A percentile compares a stretch with the other conserved stretches of the same genome.
These are phyloP conservation scores for Ameiurus melas DNA, from an alignment of 2,113 vertebrate species.

Conservation along the genomic window DNA sequence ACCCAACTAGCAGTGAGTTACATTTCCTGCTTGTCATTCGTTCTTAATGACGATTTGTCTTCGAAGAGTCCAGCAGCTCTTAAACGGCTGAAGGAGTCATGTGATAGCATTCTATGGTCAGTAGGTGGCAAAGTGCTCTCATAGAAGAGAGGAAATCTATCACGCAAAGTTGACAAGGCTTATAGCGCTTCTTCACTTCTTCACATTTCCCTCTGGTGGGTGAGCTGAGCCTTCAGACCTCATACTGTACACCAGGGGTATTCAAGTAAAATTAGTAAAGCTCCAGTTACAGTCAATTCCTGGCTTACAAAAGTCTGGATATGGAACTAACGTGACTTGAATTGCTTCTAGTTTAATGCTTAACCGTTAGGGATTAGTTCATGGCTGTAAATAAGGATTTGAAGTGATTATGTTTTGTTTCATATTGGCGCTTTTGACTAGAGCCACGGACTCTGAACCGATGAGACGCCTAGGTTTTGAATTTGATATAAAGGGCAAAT, in stretches of 20 bases:
- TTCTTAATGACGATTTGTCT: background rate
- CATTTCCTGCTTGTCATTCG: background rate
- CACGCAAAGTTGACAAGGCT: conserved; percentile 3
- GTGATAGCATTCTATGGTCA: conserved; percentile 66
- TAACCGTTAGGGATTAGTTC: background rate
- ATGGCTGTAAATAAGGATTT: background rate
- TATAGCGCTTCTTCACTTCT: background rate
- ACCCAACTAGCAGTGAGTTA: background rate
- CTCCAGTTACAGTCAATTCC: background rate
- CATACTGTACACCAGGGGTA: background rate
- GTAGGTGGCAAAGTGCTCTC: conserved; percentile 73
- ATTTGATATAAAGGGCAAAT: background rate
- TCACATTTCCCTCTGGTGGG: background rate
- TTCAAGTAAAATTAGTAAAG: background rate
- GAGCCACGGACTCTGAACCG: background rate
- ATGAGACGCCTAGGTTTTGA: background rate
- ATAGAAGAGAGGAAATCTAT: conserved; percentile 55
- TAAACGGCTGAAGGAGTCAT: conserved; percentile 34
- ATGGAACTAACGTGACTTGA: background rate
- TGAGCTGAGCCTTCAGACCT: background rate
- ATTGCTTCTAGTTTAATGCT: background rate
- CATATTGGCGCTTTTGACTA: background rate
- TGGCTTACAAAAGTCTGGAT: background rate
- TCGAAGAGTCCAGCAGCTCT: background rate
- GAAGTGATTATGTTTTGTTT: background rate